Base-by-base conservation (phyloP, 2,888 invertebrate species). In the Sphaeridia pumilis region DNA sequence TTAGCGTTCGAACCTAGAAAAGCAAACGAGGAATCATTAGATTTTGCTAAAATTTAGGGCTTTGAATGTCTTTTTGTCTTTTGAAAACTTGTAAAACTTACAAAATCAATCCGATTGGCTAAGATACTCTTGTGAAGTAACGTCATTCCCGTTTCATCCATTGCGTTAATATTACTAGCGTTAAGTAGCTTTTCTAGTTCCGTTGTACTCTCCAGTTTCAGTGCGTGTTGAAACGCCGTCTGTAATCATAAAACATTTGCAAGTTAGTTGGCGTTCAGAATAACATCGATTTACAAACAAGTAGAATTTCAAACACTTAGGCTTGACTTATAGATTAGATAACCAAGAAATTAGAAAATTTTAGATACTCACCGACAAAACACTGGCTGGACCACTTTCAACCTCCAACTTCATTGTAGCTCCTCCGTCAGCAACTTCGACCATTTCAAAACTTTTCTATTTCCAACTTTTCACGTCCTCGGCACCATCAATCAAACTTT, bases 61-160 rank as follows among this genome's bases (percentile, higher is more conserved):
- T 10, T n/a, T 25, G 44, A 22, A n/a, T 14, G 34, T 34, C n/a
- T n/a, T n/a, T n/a, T n/a, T n/a, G 34, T 14, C 34, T 41, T 41
- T 10, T 10, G n/a, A n/a, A n/a, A n/a, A n/a, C n/a, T n/a, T n/a
- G n/a, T 10, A 27, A 17, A 2, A 58, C 64, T 64, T 62, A 64
- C 64, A 50, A 64, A 60, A 58, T 64, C 64, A 36, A 62, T 55
- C 53, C 64, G 50, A 60, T 62, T 61, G 10, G 62, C 62, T 46
- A 64, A 42, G 31, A 64, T 58, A 43, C 60, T 61, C 21, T 58
- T 58, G 46, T 64, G 64, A 5, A 64, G 52, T 24, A 64, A 49
- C 3, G 64, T 64, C 54, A 61, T 53, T 51, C 64, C 64, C 41
- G 57, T 54, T 47, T 64, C 60, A 50, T 64, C 64, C 62, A 64